Percentiles rank a stretch among this genome's conserved stretches.
Evolutionary conservation across 2,797 vertebrate species (phyloP).

Genomic region (Carcharodon carcharias): DNA sequence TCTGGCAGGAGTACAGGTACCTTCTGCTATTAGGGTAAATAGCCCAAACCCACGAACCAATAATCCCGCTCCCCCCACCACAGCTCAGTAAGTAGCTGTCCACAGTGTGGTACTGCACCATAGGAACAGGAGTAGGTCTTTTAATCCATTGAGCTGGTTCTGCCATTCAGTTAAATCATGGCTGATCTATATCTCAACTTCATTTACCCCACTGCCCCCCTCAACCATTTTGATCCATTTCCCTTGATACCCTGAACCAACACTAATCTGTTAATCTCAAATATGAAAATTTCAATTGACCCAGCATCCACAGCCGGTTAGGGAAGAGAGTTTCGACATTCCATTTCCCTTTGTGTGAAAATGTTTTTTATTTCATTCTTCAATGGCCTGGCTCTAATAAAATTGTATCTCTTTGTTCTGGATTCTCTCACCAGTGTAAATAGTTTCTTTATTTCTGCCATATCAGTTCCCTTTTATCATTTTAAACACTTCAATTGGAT

Average conservation of each 20-base stretch:
- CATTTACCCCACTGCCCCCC: neutral
- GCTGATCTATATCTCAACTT: no score
- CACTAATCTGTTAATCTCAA: neutral
- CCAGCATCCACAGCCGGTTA: neutral
- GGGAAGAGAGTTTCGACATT: neutral
- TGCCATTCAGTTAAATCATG: no score
- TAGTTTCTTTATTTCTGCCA: neutral
- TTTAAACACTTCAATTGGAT: neutral
- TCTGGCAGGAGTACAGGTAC: neutral
- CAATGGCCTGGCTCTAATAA: neutral
- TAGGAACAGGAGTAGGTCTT: neutral
- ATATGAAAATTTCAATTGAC: neutral
- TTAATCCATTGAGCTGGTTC: neutral
- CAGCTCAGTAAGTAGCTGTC: neutral
- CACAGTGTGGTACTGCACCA: neutral
- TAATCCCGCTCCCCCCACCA: neutral
- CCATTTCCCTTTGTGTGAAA: neutral
- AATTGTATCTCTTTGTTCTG: neutral
- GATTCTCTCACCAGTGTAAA: neutral
- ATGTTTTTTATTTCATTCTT: neutral
- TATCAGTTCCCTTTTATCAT: neutral
- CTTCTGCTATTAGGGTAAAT: neutral
- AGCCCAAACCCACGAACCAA: neutral
- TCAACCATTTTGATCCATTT: neutral
- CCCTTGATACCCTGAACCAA: neutral